phyloP scores from a whole-genome alignment of 2,888 invertebrate genomes.

The Physocephala rufipes region DNA sequence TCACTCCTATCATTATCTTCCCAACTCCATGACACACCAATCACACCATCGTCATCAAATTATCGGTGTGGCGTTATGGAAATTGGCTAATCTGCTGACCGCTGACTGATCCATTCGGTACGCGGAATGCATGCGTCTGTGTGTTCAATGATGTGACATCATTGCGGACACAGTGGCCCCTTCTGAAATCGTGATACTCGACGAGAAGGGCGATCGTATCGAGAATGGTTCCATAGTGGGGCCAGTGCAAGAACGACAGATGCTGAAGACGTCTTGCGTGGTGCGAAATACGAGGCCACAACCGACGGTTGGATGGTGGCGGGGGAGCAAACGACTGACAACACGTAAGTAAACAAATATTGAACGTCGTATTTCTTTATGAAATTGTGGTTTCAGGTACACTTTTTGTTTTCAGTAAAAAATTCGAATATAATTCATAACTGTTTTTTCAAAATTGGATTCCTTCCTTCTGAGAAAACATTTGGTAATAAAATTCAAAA shows the following conservation, averaged over 20 bases:
- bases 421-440: too few species aligned
- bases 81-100: constrained; percentile 12
- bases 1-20: constrained; percentile 23
- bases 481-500: too few species aligned
- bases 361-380: too few species aligned
- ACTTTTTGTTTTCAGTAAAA: neutral
- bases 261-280: constrained; percentile 61
- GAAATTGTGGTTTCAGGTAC: neutral
- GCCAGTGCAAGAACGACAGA: constrained; percentile 64
- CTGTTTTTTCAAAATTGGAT: too few species aligned
- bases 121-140: neutral
- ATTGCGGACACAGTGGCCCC: constrained; percentile 91
- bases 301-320: constrained; percentile 86
- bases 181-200: constrained; percentile 76
- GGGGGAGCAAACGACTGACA: constrained; percentile 74
- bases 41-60: constrained; percentile 30
- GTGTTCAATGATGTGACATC: too few species aligned
- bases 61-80: neutral
- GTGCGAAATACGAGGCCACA: constrained; percentile 86
- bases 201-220: constrained; percentile 72
- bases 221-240: constrained; percentile 68
- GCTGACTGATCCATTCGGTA: neutral
- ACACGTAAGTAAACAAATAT: constrained; percentile 61
- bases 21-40: constrained; percentile 29
- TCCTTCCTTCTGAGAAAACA: too few species aligned